Percentiles rank a stretch among this genome's conserved stretches.
Evolutionary conservation across 2,113 vertebrate species (phyloP).

Genomic region (Nestor notabilis): DNA sequence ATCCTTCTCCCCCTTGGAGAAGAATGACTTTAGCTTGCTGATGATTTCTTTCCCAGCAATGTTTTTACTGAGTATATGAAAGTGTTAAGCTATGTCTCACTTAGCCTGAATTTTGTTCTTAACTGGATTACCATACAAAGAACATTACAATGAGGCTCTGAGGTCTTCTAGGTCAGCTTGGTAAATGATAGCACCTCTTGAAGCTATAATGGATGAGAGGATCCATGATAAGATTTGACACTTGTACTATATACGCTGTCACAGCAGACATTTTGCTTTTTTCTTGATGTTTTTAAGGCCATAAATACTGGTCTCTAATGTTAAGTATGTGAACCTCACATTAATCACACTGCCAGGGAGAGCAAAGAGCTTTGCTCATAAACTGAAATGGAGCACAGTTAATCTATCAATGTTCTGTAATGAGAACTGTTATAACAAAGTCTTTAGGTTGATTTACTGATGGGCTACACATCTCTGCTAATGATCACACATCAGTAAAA

Average conservation of each 20-base stretch:
- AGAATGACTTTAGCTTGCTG: not conserved
- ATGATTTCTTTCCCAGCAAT: not conserved
- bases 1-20: not conserved
- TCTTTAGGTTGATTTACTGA: conserved; percentile 60
- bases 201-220: conserved; percentile 61
- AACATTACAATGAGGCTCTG: not conserved
- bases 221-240: conserved; percentile 66
- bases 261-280: conserved; percentile 55
- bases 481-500: conserved; percentile 46
- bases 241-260: conserved; percentile 49
- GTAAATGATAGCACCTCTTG: conserved; percentile 63
- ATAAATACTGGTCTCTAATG: conserved; percentile 61
- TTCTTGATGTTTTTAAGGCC: conserved; percentile 60
- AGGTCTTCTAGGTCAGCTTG: conserved; percentile 34
- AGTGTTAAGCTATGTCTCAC: conserved; percentile 18
- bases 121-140: conserved; percentile 39
- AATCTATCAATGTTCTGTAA: conserved; percentile 64
- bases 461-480: conserved; percentile 38
- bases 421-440: conserved; percentile 65
- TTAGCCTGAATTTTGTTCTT: not conserved
- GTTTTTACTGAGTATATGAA: conserved; percentile 4
- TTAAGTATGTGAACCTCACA: conserved; percentile 61
- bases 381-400: conserved; percentile 48
- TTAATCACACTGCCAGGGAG: conserved; percentile 53
- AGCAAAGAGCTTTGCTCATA: conserved; percentile 47